A percentile compares a stretch with the other conserved stretches of the same genome.
phyloP scores from a whole-genome alignment of 2,113 vertebrate genomes.

The Eptatretus burgeri region DNA sequence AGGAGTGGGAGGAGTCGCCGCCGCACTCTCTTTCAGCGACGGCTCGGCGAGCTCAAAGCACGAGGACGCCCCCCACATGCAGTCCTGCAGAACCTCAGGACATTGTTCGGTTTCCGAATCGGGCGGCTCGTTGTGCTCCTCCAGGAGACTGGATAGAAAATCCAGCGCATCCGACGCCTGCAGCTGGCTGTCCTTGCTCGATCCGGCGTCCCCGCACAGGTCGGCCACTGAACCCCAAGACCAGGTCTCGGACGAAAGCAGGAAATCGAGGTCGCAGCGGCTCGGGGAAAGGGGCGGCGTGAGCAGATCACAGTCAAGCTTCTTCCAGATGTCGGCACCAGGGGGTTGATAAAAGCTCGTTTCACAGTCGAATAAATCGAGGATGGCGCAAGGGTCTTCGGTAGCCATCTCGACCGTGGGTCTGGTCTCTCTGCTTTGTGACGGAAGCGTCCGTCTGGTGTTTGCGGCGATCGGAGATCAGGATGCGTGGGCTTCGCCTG shows the following conservation, averaged over 20 bases:
- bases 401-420: no score
- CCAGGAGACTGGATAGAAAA: not conserved
- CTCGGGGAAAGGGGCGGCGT: conserved; percentile 2
- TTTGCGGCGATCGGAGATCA: no score
- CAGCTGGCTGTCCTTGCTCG: not conserved
- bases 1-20: no score
- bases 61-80: conserved; percentile 5
- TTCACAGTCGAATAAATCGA: no score
- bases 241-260: not conserved
- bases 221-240: not conserved
- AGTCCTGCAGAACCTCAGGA: conserved; percentile 6
- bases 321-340: conserved; percentile 1
- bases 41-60: not conserved
- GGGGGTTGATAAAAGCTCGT: not conserved
- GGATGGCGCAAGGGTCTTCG: no score
- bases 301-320: not conserved
- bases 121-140: not conserved
- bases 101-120: not conserved
- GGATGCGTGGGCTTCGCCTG: no score
- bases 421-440: no score
- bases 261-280: conserved; percentile 4
- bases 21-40: not conserved
- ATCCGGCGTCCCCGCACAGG: not conserved
- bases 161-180: conserved; percentile 2
- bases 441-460: no score